Evolutionary conservation across 1,140 invertebrate genomes (phyloP).

Genomic region (Argopecten irradians): DNA sequence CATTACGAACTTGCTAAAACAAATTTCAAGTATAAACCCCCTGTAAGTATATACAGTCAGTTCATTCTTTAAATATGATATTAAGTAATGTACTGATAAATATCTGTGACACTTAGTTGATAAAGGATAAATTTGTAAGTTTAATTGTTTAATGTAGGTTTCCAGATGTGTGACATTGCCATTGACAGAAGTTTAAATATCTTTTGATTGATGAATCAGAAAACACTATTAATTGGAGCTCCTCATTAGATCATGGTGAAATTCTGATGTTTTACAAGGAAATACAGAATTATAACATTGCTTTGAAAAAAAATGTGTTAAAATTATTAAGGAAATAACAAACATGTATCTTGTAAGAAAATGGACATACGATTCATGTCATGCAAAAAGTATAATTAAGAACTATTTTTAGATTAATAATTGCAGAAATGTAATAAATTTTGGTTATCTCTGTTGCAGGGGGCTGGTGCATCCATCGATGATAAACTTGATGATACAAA

Average conservation of each 20-base stretch:
- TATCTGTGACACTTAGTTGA: background rate
- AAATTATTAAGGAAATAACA: background rate
- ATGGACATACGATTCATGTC: background rate
- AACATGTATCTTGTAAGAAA: background rate
- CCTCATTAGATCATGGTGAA: too few species aligned
- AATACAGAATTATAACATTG: too few species aligned
- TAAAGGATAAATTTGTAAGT: background rate
- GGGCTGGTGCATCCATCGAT: background rate
- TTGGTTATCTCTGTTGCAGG: background rate
- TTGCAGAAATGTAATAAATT: background rate
- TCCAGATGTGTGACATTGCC: background rate
- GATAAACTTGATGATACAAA: conserved; percentile 7
- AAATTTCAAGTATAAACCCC: conserved; percentile 62
- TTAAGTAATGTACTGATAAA: background rate
- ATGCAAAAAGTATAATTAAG: background rate
- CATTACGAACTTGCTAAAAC: conserved; percentile 54
- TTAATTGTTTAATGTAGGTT: background rate
- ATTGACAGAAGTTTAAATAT: background rate
- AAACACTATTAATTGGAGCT: too few species aligned
- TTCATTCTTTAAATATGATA: background rate
- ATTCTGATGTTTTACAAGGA: too few species aligned
- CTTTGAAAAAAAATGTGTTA: background rate
- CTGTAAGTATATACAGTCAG: conserved; percentile 38
- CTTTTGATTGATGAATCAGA: too few species aligned
- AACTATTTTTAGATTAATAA: background rate